Base-by-base conservation (phyloP, 2,888 invertebrate species). In the Tuberolachnus salignus region DNA sequence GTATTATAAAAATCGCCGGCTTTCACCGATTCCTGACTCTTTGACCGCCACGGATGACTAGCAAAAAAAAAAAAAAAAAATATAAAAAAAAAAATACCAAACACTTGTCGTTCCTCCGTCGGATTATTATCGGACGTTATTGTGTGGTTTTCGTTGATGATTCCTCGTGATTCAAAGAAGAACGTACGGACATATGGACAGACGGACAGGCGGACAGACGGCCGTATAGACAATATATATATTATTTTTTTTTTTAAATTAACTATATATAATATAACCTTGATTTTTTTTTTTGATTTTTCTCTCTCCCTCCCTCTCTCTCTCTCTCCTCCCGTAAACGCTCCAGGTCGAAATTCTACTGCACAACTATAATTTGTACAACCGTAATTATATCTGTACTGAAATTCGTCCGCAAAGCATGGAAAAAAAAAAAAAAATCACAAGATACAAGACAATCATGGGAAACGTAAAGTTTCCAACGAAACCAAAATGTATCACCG, bases 1-100 rank as follows among this genome's bases (percentile, higher is more conserved):
- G 1, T 6, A 34, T 34, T 67, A 63, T 51, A 67, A 46, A 67
- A 57, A 57, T 74, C 73, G 19, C 42, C 26, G 26, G 46, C 75
- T 75, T 75, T 74, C 74, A 66, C 74, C 64, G 42, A 66, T 74
- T 74, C 55, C 74, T 53, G 74, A 74, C 64, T 64, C 51, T 64
- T 34, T 64, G 74, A 26, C 44, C 57, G 49, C 46, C 44, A 1
- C 16, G 64, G 44, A 74, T 74, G 74, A 74, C 63, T 74, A 51
- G 72, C 23, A 13, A 26, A 53, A 64, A 73, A 34, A 6, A 34
- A 34, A 34, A 34, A 34, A 34, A 34, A 3, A 34, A 34, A 34
- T 34, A 4, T 34, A 4, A 34, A 34, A 69, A 16, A 4, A 34
- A 34, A 69, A 16, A 10, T 59, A 69, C 21, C 13, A 14, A 51